Evolutionary conservation across 2,113 vertebrate genomes (phyloP).

Genomic region (Ciconia maguari): DNA sequence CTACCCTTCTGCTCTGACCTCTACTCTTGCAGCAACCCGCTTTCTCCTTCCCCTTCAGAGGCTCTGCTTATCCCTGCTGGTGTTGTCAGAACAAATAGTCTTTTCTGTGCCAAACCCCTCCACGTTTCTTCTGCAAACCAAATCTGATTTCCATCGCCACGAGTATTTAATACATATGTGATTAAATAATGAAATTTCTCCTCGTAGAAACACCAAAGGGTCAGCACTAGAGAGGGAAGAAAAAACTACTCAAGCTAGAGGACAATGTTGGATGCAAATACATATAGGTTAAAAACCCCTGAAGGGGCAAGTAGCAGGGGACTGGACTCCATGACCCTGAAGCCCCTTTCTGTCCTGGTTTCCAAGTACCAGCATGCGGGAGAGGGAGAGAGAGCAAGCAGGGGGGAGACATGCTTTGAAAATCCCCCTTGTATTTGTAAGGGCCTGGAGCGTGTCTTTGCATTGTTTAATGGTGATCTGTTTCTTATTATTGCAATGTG

Average conservation of each 20-base stretch:
- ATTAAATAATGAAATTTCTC: background rate
- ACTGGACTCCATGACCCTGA: background rate
- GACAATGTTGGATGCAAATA: background rate
- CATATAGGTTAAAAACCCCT: background rate
- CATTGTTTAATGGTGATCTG: slow-evolving; percentile 1
- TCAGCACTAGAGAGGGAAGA: background rate
- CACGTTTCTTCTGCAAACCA: background rate
- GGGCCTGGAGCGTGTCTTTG: background rate
- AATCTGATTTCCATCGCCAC: background rate
- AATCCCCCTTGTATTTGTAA: background rate
- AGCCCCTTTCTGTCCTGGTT: background rate
- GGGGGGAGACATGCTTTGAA: background rate
- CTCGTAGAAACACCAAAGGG: background rate
- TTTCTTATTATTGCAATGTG: background rate
- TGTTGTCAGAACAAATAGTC: background rate
- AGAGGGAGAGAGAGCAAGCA: background rate
- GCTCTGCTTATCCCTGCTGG: background rate
- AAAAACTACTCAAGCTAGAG: background rate
- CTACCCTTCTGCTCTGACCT: background rate
- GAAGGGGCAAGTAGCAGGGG: background rate
- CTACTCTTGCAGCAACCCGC: background rate
- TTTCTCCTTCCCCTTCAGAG: background rate
- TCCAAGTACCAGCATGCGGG: background rate
- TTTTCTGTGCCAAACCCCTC: background rate
- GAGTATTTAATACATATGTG: background rate